Evolutionary conservation across 1,140 invertebrate genomes (phyloP).

Genomic region (Drosophila arizonae): DNA sequence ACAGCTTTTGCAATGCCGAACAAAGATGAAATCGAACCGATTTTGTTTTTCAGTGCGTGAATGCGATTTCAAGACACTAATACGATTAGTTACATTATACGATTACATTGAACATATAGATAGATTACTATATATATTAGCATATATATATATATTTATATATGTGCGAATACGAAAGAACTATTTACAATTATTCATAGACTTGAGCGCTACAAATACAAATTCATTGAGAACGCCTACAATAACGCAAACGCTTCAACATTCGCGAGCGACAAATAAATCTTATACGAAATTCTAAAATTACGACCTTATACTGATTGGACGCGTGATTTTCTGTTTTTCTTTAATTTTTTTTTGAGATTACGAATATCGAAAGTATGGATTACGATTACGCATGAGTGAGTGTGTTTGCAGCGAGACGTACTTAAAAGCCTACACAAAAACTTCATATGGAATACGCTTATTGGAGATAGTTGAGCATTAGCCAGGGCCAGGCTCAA

Average conservation of each 20-base stretch:
- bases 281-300: conserved; percentile 45
- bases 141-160: conserved; percentile 29
- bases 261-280: conserved; percentile 46
- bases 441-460: conserved; percentile 63
- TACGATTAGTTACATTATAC: conserved; percentile 54
- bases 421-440: conserved; percentile 31
- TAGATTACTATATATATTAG: conserved; percentile 19
- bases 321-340: conserved; percentile 49
- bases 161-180: conserved; percentile 37
- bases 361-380: conserved; percentile 52
- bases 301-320: conserved; percentile 60
- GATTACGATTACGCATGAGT: conserved; percentile 23
- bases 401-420: conserved; percentile 28
- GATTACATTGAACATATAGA: conserved; percentile 57
- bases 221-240: conserved; percentile 32
- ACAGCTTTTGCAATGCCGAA: conserved; percentile 72
- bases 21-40: conserved; percentile 49
- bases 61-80: conserved; percentile 67
- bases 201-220: conserved; percentile 30
- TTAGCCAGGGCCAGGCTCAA: conserved; percentile 16
- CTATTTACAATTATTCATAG: conserved; percentile 63
- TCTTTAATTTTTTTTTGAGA: conserved; percentile 35
- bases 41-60: conserved; percentile 39
- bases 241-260: conserved; percentile 63
- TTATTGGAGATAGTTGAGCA: conserved; percentile 25